Conservation (phyloP, 2,797 vertebrate genomes). For the Eupleurogrammus muticus region DNA sequence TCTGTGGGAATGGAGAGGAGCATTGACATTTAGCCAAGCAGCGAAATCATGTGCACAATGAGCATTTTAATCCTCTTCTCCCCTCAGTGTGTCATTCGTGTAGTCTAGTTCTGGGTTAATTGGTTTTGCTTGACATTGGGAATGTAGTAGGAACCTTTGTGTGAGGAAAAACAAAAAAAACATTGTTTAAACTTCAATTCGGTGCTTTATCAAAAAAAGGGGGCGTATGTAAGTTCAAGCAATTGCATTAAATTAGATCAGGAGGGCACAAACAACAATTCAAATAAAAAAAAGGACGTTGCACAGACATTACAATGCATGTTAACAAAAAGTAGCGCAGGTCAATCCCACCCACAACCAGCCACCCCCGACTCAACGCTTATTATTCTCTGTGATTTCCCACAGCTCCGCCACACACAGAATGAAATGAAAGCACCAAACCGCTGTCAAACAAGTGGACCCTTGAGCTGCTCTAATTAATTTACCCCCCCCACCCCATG, state of each 20-base stretch:
- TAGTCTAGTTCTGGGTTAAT: constrained; percentile 45
- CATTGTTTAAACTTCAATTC: constrained; percentile 7
- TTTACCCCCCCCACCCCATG: background rate
- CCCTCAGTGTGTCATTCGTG: constrained; percentile 48
- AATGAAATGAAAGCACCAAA: background rate
- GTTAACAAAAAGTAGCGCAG: constrained; percentile 10
- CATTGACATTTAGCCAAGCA: constrained; percentile 59
- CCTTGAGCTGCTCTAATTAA: constrained; percentile 18
- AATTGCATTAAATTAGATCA: background rate
- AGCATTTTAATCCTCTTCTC: constrained; percentile 65
- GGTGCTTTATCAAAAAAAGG: constrained; percentile 27
- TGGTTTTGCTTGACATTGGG: constrained; percentile 47
- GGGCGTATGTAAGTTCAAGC: constrained; percentile 15
- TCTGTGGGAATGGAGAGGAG: constrained; percentile 83
- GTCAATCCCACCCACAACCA: background rate
- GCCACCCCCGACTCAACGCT: background rate
- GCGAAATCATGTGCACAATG: constrained; percentile 68
- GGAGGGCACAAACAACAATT: constrained; percentile 13
- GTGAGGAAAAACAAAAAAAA: constrained; percentile 6
- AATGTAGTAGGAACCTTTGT: constrained; percentile 39
- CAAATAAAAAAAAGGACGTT: constrained; percentile 6
- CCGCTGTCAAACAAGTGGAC: constrained; percentile 4
- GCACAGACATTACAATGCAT: constrained; percentile 7
- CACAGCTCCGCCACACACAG: background rate
- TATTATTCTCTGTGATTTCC: constrained; percentile 16